Base-by-base conservation (phyloP, 2,888 invertebrate species). In the Microctonus brassicae region DNA sequence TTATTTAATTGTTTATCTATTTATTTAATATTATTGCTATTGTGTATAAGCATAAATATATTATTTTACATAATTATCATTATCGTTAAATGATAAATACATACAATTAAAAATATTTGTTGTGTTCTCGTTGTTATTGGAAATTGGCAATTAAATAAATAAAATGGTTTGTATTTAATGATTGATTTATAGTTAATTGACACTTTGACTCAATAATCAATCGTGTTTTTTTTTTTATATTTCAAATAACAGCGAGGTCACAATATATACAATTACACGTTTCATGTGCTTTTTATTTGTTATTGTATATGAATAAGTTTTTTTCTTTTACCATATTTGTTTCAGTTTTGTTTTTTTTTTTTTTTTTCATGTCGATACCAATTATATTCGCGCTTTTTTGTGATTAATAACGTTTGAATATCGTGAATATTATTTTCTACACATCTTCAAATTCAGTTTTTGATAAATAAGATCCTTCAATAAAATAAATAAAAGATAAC, bases 31-130 rank as follows among this genome's bases (percentile, higher is more conserved):
- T n/a, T n/a, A n/a, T n/a, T n/a, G n/a, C 29, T 5, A 29, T 29
- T 29, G 29, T 29, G 29, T 29, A 29, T 29, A 29, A 7, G 60
- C 20, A 70, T 71, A 70, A 67, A 70, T 29, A 47, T 47, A 47
- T 58, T 22, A 69, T 61, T 20, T 11, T 62, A 39, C 0, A 55
- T 33, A 1, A 17, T 47, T n/a, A 47, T 47, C 17, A 47, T 47
- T 20, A 1, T 20, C 17, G 47, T 17, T 47, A 17, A 47, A 47
- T 17, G 17, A 39, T 39, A 13, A 29, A 7, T 6, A 63, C 33
- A 61, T 17, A 52, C 68, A 34, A 69, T 60, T 42, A 42, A 24
- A 47, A 61, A 61, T 71, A 42, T 24, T 6, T 36, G 10, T 47
- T 36, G 29, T 36, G 65, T 53, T 64, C 47, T 42, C 29, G 42